Percentiles rank a stretch among this genome's conserved stretches.
Conservation (phyloP, 2,113 vertebrate genomes). For the Ciconia maguari region DNA sequence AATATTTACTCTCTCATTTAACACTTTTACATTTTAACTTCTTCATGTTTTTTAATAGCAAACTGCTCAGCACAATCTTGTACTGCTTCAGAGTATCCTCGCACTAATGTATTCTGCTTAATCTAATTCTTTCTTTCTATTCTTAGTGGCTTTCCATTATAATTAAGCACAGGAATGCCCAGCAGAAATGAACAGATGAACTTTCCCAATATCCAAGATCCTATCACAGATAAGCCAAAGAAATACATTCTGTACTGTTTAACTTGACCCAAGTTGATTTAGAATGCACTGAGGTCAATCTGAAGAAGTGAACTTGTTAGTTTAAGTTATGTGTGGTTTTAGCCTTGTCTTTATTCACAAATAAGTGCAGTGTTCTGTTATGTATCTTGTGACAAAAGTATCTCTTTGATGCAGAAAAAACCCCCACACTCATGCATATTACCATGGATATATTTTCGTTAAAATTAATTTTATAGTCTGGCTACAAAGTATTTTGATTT, state of each 20-base stretch:
- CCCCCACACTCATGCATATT: neutral
- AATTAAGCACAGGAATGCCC: neutral
- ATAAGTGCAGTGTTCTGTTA: neutral
- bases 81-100: neutral
- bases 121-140: neutral
- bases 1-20: neutral
- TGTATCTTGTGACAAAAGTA: neutral
- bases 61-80: neutral
- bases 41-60: neutral
- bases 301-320: neutral
- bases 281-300: neutral
- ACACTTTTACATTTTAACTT: neutral
- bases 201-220: neutral
- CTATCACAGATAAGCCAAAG: neutral
- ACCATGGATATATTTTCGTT: neutral
- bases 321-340: neutral
- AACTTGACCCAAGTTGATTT: neutral
- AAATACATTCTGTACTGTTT: neutral
- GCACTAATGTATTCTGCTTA: neutral
- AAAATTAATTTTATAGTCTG: neutral
- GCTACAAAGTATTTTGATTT: neutral
- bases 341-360: neutral
- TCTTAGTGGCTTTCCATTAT: neutral
- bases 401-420: neutral
- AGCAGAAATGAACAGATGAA: neutral